Base-by-base conservation (phyloP, 2,888 invertebrate genomes). In the Caenorhabditis sp. region DNA sequence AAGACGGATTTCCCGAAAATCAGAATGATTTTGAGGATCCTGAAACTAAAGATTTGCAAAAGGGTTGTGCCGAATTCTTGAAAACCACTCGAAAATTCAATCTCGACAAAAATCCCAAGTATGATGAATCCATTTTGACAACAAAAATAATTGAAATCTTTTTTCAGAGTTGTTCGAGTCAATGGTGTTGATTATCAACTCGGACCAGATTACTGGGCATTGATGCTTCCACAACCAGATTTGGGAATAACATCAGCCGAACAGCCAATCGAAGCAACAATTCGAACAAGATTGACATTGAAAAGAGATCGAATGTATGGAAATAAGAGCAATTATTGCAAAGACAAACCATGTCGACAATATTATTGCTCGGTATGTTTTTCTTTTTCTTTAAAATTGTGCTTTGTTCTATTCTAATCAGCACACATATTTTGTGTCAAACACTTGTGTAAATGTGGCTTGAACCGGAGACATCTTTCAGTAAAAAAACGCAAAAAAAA, bases 311-410 rank as follows among this genome's bases (percentile, higher is more conserved):
- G 53, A 19, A 63, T 74, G 2, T 69, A 66, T 60, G 62, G 69
- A 24, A 69, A 74, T 43, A 74, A 74, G 43, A 68, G 68, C 27
- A 55, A 59, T 5, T 74, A 69, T 53, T 74, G 73, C 49, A 66
- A 66, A 43, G 66, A 74, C 19, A 21, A 36, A 14, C 69, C 69
- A 14, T 74, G 73, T 49, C 73, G 73, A 10, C 73, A 74, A 26
- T 69, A 74, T 21, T 74, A 74, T 36, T 74, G 73, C 27, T 65
- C 73, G 10, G 60, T 60, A 24, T 49, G 60, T 50, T 24, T 27
- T 23, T 55, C n/a, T 14, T 8, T 17, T 55, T 10, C 36, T n/a
- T n/a, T n/a, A 12, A 17, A 50, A n/a, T 50, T 50, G 8, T 5
- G 50, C 50, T 50, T 50, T n/a, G n/a, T n/a, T n/a, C n/a, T n/a